Conservation (phyloP, 1,140 invertebrate genomes). For the Drosophila nebulosa region DNA sequence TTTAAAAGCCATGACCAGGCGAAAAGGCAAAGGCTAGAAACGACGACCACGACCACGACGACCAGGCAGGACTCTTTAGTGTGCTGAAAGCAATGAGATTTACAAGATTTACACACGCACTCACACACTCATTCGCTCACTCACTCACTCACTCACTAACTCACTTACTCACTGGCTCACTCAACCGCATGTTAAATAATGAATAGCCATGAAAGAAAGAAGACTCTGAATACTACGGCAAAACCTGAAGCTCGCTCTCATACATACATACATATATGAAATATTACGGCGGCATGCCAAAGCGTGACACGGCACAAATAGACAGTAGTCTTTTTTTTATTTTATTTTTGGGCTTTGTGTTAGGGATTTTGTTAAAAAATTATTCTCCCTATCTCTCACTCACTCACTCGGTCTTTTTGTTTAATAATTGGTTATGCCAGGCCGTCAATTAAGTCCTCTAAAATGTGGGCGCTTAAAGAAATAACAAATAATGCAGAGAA, state of each 20-base stretch:
- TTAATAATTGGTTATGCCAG: slow-evolving; percentile 69
- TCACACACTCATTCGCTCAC: slow-evolving; percentile 14
- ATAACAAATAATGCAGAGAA: slow-evolving; percentile 9
- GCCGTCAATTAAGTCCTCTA: slow-evolving; percentile 66
- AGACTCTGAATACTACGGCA: slow-evolving; percentile 22
- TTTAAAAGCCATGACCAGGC: slow-evolving; percentile 67
- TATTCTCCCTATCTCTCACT: neutral
- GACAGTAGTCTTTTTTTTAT: slow-evolving; percentile 22
- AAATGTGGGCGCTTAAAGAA: slow-evolving; percentile 44
- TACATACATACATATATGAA: slow-evolving; percentile 19
- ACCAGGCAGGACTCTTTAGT: neutral
- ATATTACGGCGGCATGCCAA: slow-evolving; percentile 57
- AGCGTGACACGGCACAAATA: slow-evolving; percentile 61
- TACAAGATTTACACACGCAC: slow-evolving; percentile 74
- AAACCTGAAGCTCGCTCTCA: slow-evolving; percentile 27
- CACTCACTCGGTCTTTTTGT: neutral
- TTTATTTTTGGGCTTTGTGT: neutral
- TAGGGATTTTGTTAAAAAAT: neutral
- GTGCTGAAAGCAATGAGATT: slow-evolving; percentile 68
- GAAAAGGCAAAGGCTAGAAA: slow-evolving; percentile 13
- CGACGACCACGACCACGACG: neutral
- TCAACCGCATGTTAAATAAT: slow-evolving; percentile 54
- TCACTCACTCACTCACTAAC: neutral
- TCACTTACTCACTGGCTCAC: neutral
- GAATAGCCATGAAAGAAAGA: slow-evolving; percentile 53